Evolutionary conservation across 1,140 invertebrate genomes (phyloP), one percentile per base, ranked within the genome.

Genomic region (Bombus superbus): DNA sequence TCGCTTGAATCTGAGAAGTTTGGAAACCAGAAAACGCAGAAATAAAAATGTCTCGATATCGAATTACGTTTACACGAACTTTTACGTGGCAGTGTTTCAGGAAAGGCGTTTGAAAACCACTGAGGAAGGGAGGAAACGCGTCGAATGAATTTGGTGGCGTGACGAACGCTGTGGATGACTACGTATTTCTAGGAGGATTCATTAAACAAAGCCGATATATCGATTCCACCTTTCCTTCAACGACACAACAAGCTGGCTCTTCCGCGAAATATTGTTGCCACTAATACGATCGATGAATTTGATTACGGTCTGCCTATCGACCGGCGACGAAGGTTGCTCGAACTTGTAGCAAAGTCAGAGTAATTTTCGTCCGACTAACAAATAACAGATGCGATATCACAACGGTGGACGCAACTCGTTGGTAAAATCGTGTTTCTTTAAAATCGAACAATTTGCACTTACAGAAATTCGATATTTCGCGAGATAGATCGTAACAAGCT

Each of bases 221-320:
- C 85, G 85, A 86, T 86, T 76, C 66, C 38, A 35, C 82, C 64
- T 83, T 75, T 68, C 35, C 73, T 76, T 59, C 68, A 59, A 68
- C 59, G 53, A 83, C 57, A 47, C 11, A 40, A 69, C 11, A 8
- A 47, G 59, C 28, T 73, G 25, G 18, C 35, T 81, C 53, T 81
- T 78, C 84, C 71, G 62, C 84, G 78, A 81, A 81, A 68, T 59
- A 72, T 64, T 62, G 53, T 86, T 72, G 53, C 73, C 64, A 40
- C 73, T 71, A 77, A 86, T 83, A 66, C 85, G 80, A 77, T 86
- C 85, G 80, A 86, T 83, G 62, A 86, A 86, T 76, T 73, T 81
- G 68, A 85, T 85, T 81, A 85, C 74, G 25, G 66, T 78, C 44
- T 59, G 28, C 8, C 57, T 64, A 66, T 77, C 68, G 47, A 62